A percentile compares a stretch with the other conserved stretches of the same genome.
Evolutionary conservation across 2,797 vertebrate species (phyloP).

Genomic region (Myotis pilosus): DNA sequence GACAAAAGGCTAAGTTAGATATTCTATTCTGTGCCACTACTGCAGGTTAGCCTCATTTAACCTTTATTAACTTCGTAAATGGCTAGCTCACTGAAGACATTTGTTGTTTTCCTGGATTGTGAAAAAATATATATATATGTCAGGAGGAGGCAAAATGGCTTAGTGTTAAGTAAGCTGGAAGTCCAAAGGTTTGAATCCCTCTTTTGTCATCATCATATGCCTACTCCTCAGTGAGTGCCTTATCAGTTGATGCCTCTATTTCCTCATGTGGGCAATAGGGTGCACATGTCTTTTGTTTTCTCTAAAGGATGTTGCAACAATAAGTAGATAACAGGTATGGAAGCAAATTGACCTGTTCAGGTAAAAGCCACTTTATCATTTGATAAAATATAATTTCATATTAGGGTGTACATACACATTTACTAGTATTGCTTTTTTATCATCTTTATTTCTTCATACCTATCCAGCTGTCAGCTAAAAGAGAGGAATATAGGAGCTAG

Average conservation of each 20-base stretch:
- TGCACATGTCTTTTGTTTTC: not conserved
- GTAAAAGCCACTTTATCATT: slow-evolving; percentile 20
- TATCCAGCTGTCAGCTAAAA: slow-evolving; percentile 37
- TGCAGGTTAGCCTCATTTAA: not conserved
- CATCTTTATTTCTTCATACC: slow-evolving; percentile 11
- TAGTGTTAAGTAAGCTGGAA: not conserved
- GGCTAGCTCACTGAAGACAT: slow-evolving; percentile 6
- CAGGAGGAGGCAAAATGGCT: not conserved
- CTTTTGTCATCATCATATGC: not conserved
- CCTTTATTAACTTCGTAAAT: slow-evolving; percentile 51
- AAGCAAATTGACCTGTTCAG: slow-evolving; percentile 21
- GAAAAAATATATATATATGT: not conserved
- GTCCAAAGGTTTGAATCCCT: not conserved
- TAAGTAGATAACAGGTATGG: not conserved
- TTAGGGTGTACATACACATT: not conserved
- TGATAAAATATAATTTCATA: slow-evolving; percentile 44
- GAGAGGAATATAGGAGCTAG: not conserved
- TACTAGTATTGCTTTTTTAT: slow-evolving; percentile 14
- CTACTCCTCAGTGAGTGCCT: not conserved
- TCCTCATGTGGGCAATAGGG: not conserved
- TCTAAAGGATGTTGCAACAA: not conserved
- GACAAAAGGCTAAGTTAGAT: slow-evolving; percentile 45
- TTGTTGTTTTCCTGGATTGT: not conserved
- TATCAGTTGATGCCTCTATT: not conserved
- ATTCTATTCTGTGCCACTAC: slow-evolving; percentile 33